These are phyloP conservation scores for Stigmatopora argus DNA, from an alignment of 2,113 vertebrate species.

Conservation along the genomic window DNA sequence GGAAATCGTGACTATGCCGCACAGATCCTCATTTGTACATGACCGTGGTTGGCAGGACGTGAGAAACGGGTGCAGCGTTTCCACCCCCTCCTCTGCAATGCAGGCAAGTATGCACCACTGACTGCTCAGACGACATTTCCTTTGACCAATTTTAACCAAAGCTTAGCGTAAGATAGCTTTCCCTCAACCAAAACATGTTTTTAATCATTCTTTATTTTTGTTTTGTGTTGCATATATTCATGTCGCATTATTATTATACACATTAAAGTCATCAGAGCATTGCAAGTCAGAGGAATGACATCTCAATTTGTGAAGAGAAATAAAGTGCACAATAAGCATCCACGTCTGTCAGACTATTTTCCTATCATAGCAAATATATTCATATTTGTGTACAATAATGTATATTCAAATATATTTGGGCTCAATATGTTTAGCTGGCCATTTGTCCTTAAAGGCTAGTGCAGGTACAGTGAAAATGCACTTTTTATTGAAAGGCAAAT, in stretches of 20 bases:
- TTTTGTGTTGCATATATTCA: conserved; percentile 67
- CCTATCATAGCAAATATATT: conserved; percentile 41
- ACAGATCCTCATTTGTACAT: conserved; percentile 48
- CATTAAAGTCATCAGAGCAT: conserved; percentile 58
- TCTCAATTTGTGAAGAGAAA: conserved; percentile 46
- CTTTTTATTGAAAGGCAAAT: conserved; percentile 73
- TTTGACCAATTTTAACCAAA: not conserved
- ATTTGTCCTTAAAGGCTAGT: conserved; percentile 49
- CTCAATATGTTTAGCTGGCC: conserved; percentile 40
- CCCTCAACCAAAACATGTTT: conserved; percentile 5
- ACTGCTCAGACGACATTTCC: conserved; percentile 18
- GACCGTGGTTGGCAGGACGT: conserved; percentile 22
- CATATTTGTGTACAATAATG: conserved; percentile 35
- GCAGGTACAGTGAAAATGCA: conserved; percentile 77
- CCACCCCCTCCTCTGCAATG: conserved; percentile 55
- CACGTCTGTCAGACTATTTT: conserved; percentile 41
- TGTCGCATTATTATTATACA: conserved; percentile 57
- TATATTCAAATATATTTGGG: conserved; percentile 49
- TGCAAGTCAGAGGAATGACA: conserved; percentile 51
- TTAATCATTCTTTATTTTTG: conserved; percentile 66
- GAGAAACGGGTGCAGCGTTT: conserved; percentile 28
- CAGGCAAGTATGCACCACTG: conserved; percentile 52
- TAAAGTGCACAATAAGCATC: conserved; percentile 65
- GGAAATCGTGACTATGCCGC: conserved; percentile 1
- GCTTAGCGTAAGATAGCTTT: not conserved